A percentile compares a stretch with the other conserved stretches of the same genome.
These are phyloP conservation scores for Moxostoma hubbsi DNA, from an alignment of 2,797 vertebrate genomes.

Conservation along the genomic window DNA sequence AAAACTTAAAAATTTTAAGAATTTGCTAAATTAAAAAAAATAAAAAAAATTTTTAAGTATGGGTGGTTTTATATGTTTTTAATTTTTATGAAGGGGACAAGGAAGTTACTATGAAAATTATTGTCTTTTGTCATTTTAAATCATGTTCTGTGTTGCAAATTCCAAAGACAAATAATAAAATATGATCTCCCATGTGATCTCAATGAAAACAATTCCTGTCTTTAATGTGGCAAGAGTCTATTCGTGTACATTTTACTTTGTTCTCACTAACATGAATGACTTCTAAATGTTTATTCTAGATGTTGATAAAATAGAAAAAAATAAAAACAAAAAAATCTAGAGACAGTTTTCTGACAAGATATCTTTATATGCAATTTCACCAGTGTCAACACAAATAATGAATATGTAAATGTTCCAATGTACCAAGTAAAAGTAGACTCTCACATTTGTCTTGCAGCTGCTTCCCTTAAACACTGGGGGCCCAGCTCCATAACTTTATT, in stretches of 20 bases:
- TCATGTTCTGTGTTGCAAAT: background rate
- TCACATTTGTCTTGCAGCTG: conserved; percentile 77
- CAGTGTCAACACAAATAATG: background rate
- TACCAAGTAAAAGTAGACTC: conserved; percentile 64
- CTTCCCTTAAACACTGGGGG: conserved; percentile 72
- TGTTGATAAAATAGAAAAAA: background rate
- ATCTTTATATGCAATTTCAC: background rate
- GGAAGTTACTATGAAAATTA: no score
- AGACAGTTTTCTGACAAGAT: background rate
- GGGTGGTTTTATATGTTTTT: no score
- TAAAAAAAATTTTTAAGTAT: no score
- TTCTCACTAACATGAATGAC: background rate
- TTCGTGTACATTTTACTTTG: background rate
- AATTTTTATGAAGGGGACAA: no score
- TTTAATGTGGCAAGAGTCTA: background rate
- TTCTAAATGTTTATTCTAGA: no score
- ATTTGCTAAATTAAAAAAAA: no score
- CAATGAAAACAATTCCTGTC: background rate
- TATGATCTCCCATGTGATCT: background rate
- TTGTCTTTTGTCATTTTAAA: no score
- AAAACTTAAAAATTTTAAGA: no score
- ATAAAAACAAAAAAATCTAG: background rate
- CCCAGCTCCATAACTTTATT: conserved; percentile 73
- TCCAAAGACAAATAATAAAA: background rate
- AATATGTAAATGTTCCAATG: conserved; percentile 44